Evolutionary conservation across 2,797 vertebrate genomes (phyloP), one percentile per base, ranked within the genome.

Genomic region (Nannoperca australis): DNA sequence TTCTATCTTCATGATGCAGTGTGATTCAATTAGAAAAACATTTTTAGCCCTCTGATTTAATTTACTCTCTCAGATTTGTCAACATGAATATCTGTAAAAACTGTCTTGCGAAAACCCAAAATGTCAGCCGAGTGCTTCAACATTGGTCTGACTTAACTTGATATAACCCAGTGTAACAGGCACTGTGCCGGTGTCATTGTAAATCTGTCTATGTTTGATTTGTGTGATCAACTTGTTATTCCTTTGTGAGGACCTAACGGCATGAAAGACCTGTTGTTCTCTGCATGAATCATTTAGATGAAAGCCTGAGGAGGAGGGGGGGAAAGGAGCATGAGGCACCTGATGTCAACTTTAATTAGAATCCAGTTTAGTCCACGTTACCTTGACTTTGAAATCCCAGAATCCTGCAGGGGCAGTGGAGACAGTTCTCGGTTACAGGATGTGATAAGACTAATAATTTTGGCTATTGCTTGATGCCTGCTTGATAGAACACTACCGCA

Each of bases 311-410:
- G 88, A 92, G 84, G 86, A 68, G 86, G 82, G 38, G 36, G 67
- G 68, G 70, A 55, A 54, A 89, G 84, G 79, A 82, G 81, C 78
- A 83, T 9, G 79, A 90, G 92, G 88, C 92, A 93, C 93, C 93
- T 93, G 93, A 91, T 93, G 93, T 94, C 94, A 94, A 87, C 85
- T 94, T 95, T 95, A 95, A 95, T 95, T 95, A 95, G 84, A 92
- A 91, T 95, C 91, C 90, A 93, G 92, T 94, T 94, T 92, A 92
- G 91, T 84, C 90, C n/a, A 71, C 44, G 79, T 86, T 92, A 89
- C 90, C 92, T 94, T 94, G 93, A 94, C 94, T 94, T 93, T 93
- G 91, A 94, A 94, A 95, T 94, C 89, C 83, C 70, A 86, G 81
- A 89, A 88, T 93, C 93, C 91, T 92, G 92, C 86, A 87, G 92